phyloP scores from a whole-genome alignment of 2,888 invertebrate species.

The Heteromyza rotundicornis region DNA sequence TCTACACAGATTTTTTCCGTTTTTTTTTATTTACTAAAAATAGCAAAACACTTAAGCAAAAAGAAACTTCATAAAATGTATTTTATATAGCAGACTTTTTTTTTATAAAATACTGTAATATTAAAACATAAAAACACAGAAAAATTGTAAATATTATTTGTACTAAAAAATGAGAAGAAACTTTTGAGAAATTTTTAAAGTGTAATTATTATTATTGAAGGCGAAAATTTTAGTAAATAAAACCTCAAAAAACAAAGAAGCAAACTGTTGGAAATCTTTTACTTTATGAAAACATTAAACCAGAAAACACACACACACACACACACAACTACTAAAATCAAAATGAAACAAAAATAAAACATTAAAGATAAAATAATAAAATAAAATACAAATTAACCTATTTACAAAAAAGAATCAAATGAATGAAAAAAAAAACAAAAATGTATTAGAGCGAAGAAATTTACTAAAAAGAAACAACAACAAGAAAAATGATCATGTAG shows the following conservation, averaged over 20 bases:
- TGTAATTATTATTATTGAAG: too few species aligned
- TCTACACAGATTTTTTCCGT: neutral
- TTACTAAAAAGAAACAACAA: neutral
- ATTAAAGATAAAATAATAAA: constrained; percentile 2
- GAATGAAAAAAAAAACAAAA: neutral
- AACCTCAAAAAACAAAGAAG: neutral
- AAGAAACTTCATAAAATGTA: constrained; percentile 17
- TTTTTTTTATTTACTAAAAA: constrained; percentile 9
- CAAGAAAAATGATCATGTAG: neutral
- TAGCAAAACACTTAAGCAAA: constrained; percentile 4
- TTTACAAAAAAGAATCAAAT: neutral
- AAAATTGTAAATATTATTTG: constrained; percentile 15
- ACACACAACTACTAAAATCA: too few species aligned
- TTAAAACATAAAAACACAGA: neutral
- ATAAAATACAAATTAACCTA: constrained; percentile 2
- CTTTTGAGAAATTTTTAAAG: neutral
- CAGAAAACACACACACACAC: too few species aligned
- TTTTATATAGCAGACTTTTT: constrained; percentile 22
- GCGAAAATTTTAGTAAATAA: neutral
- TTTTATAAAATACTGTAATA: constrained; percentile 14
- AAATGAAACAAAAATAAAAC: neutral
- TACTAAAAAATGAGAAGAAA: neutral
- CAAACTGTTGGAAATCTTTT: too few species aligned
- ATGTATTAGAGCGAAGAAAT: constrained; percentile 6
- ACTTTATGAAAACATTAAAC: neutral